phyloP scores from a whole-genome alignment of 2,113 vertebrate species.

The Dolichotis patagonum region DNA sequence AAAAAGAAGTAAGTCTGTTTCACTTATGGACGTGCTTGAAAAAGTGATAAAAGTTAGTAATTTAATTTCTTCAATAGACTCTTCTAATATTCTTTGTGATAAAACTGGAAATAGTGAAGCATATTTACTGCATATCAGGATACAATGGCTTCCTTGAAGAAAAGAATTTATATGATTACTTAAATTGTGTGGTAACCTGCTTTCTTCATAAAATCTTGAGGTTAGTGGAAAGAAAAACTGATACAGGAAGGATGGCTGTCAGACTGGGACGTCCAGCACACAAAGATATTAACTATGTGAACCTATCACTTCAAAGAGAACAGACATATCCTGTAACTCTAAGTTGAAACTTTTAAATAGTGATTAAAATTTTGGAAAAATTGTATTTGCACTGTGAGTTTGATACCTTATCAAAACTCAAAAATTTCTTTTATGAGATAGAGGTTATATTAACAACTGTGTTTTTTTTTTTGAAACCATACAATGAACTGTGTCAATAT shows the following conservation, averaged over 20 bases:
- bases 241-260: background rate
- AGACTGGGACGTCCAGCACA: background rate
- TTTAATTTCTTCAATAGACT: background rate
- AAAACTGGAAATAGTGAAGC: background rate
- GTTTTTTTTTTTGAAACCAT: background rate
- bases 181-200: background rate
- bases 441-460: background rate
- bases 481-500: background rate
- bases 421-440: slow-evolving; percentile 28
- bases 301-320: slow-evolving; percentile 21
- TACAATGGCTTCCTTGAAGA: background rate
- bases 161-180: background rate
- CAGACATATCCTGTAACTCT: background rate
- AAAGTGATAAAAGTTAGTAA: background rate
- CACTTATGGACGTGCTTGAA: background rate
- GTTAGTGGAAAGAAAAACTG: slow-evolving; percentile 21
- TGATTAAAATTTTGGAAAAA: slow-evolving; percentile 38
- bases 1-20: background rate
- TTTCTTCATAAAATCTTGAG: background rate
- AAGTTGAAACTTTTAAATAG: slow-evolving; percentile 2
- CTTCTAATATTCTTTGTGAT: slow-evolving; percentile 5
- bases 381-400: background rate
- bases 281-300: background rate
- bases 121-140: background rate
- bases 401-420: slow-evolving; percentile 10